Conservation (phyloP, 2,888 invertebrate species). For the Stenolophus ochropezus region DNA sequence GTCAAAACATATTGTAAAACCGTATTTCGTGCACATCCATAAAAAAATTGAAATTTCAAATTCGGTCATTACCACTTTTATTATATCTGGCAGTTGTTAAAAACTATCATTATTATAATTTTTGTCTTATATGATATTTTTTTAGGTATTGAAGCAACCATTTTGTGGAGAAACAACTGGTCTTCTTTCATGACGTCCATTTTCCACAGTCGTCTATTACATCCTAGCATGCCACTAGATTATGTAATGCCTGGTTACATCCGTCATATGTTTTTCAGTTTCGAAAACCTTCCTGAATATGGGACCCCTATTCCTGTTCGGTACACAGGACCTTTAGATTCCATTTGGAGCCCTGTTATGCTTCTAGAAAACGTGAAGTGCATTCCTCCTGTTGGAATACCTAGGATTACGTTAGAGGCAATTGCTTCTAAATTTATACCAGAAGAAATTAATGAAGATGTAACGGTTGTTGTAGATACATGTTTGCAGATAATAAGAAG, state of each 20-base stretch:
- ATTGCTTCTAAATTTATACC: background rate
- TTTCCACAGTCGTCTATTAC: background rate
- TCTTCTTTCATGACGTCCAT: background rate
- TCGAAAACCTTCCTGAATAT: background rate
- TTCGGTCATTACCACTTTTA: too few species aligned
- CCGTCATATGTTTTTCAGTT: background rate
- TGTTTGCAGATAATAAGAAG: background rate
- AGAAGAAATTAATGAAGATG: background rate
- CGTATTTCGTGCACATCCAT: too few species aligned
- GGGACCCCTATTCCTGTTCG: background rate
- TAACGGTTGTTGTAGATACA: background rate
- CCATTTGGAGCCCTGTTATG: background rate
- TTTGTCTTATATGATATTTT: background rate
- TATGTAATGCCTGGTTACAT: background rate
- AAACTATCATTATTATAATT: too few species aligned
- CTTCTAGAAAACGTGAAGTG: background rate
- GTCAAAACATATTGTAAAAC: too few species aligned
- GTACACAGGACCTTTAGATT: background rate
- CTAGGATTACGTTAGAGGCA: background rate
- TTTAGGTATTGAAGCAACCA: background rate
- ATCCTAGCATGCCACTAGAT: background rate
- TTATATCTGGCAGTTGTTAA: too few species aligned
- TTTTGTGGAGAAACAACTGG: conserved; percentile 3
- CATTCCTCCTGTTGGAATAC: background rate
- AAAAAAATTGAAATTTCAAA: too few species aligned